These are phyloP conservation scores for Harpalus rubripes DNA, from an alignment of 2,888 invertebrate species.

Conservation along the genomic window DNA sequence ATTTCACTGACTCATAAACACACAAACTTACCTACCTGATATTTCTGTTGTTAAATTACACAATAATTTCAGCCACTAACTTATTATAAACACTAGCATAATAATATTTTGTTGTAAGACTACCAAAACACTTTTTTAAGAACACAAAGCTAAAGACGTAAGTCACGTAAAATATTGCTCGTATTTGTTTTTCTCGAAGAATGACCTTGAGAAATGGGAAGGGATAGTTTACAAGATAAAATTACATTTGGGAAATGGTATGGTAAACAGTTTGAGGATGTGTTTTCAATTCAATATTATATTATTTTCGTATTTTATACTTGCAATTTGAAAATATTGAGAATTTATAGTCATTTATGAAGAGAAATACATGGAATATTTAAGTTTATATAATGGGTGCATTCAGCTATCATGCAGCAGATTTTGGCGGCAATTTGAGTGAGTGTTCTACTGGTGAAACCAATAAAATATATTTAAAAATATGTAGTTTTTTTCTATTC, in stretches of 20 bases:
- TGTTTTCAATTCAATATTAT: not conserved
- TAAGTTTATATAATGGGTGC: too few species aligned
- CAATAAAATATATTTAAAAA: too few species aligned
- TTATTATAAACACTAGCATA: slow-evolving; percentile 9
- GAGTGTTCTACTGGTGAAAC: too few species aligned
- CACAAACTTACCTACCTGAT: slow-evolving; percentile 11
- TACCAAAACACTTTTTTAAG: not conserved
- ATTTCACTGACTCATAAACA: not conserved
- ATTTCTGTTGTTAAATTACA: not conserved
- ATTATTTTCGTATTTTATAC: not conserved
- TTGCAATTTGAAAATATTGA: not conserved
- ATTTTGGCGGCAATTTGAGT: too few species aligned
- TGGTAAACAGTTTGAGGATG: not conserved
- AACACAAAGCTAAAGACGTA: slow-evolving; percentile 6
- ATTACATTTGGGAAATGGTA: not conserved
- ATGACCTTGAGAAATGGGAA: slow-evolving; percentile 17
- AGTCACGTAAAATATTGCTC: not conserved
- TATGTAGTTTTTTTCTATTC: too few species aligned
- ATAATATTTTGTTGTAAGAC: not conserved
- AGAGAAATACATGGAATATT: too few species aligned
- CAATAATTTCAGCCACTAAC: not conserved
- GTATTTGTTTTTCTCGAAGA: slow-evolving; percentile 14
- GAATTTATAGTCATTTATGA: not conserved
- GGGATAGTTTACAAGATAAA: slow-evolving; percentile 5
- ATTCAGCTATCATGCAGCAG: too few species aligned